Evolutionary conservation across 2,113 vertebrate genomes (phyloP), one percentile per base, ranked within the genome.

Genomic region (Motacilla alba): DNA sequence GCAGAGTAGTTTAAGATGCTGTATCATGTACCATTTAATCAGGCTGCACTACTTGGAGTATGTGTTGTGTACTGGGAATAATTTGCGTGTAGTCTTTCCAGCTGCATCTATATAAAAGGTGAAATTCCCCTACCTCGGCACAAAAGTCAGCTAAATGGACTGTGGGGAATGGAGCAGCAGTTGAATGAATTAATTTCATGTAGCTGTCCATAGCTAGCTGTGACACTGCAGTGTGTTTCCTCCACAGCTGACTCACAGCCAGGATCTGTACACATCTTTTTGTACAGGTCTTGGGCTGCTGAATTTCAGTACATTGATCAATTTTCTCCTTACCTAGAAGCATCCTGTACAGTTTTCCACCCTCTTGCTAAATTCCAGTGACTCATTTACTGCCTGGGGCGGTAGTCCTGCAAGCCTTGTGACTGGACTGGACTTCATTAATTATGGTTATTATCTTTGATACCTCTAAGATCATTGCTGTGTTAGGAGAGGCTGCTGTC

Each of bases 1-100:
- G 41, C 68, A 68, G 68, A 81, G 78, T 77, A 64, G 75, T 78
- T 94, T 96, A 74, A 88, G 85, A 93, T 88, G 92, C 68, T 94
- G 72, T 86, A 96, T 88, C 85, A 64, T 96, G 94, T 95, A 95
- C 72, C 68, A 46, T 96, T 97, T 97, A 95, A 96, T 97, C 90
- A 94, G 90, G 24, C 79, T 93, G 63, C 43, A 44, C 82, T 87
- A 44, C 73, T 95, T 83, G 66, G 82, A 86, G 64, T 90, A 94
- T 83, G 94, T 94, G 93, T 96, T 95, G 92, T 53, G 69, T 92
- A 75, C 73, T 93, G 94, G 95, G 95, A 95, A 90, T 96, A 95
- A 96, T 94, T 94, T 96, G 94, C 46, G 87, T 96, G 85, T 94
- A 81, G 37, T 72, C 79, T 92, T 96, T 95, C 87, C 94, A 95